Conservation (phyloP, 2,888 invertebrate genomes). For the Thera obeliscata region DNA sequence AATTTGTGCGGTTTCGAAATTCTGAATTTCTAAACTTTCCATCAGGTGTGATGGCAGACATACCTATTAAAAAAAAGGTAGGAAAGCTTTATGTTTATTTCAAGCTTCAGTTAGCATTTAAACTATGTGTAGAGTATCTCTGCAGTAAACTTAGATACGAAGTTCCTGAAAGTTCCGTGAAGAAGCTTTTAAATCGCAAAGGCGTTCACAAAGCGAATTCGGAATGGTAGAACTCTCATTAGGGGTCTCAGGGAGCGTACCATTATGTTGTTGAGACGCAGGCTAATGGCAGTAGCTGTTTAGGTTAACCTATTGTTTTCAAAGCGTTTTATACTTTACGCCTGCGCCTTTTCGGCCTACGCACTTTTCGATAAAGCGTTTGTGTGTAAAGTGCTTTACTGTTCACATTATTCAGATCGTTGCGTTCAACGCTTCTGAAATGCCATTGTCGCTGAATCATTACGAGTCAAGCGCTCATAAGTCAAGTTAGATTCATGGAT, state of each 20-base stretch:
- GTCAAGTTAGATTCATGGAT: too few species aligned
- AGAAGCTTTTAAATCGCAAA: conserved; percentile 23
- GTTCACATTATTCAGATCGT: neutral
- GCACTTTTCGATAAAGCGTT: conserved; percentile 12
- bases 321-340: conserved; percentile 8
- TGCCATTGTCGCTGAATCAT: neutral
- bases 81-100: too few species aligned
- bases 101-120: too few species aligned
- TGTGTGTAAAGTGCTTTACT: neutral
- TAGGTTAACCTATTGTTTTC: conserved; percentile 41
- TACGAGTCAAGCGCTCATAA: neutral
- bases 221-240: conserved; percentile 41
- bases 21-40: too few species aligned
- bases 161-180: conserved; percentile 9
- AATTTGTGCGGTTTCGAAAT: too few species aligned
- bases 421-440: neutral
- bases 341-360: neutral
- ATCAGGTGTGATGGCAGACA: too few species aligned
- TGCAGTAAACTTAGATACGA: neutral
- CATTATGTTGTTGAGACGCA: conserved; percentile 79
- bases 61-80: too few species aligned
- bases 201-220: conserved; percentile 41
- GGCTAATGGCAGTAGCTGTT: conserved; percentile 65
- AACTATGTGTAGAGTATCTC: neutral
- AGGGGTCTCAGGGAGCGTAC: conserved; percentile 43